phyloP scores from a whole-genome alignment of 2,797 vertebrate genomes.

The Benthosema pterotum region DNA sequence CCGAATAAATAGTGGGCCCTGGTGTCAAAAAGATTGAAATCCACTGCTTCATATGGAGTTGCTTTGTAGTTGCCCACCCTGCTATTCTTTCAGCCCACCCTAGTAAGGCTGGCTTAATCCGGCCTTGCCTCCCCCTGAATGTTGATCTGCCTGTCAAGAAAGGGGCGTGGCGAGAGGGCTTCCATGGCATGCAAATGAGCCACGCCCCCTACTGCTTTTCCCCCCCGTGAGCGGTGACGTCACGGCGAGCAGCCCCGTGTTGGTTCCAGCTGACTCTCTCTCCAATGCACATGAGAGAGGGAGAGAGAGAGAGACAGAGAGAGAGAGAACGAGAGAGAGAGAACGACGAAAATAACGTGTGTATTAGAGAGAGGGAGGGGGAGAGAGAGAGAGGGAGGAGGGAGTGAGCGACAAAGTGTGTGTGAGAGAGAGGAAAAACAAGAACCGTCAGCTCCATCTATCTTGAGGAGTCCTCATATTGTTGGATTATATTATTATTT shows the following conservation, averaged over 20 bases:
- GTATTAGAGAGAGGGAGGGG: slow-evolving; percentile 20
- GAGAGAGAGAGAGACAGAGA: slow-evolving; percentile 24
- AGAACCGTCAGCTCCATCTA: slow-evolving; percentile 66
- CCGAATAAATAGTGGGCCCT: too few relatives aligned
- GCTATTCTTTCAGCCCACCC: too few relatives aligned
- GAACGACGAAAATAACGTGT: slow-evolving; percentile 54
- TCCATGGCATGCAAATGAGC: slow-evolving; percentile 63
- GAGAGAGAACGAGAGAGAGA: slow-evolving; percentile 35
- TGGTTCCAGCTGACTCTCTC: slow-evolving; percentile 84
- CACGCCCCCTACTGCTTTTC: slow-evolving; percentile 70
- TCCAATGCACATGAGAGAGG: slow-evolving; percentile 50
- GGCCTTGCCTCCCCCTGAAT: too few relatives aligned
- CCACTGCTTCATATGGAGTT: too few relatives aligned
- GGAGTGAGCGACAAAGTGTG: slow-evolving; percentile 38
- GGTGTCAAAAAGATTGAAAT: too few relatives aligned
- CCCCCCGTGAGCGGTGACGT: slow-evolving; percentile 83
- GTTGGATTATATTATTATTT: slow-evolving; percentile 69
- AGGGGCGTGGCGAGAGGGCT: slow-evolving; percentile 12
- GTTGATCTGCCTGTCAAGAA: too few relatives aligned
- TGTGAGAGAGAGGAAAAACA: slow-evolving; percentile 62
- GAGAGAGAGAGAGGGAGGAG: slow-evolving; percentile 31
- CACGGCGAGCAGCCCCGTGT: slow-evolving; percentile 81
- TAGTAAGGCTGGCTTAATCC: too few relatives aligned
- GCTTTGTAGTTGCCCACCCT: too few relatives aligned
- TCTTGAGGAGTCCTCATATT: slow-evolving; percentile 53